A percentile compares a stretch with the other conserved stretches of the same genome.
phyloP scores from a whole-genome alignment of 2,888 invertebrate genomes.

The Drosophila prostipennis region DNA sequence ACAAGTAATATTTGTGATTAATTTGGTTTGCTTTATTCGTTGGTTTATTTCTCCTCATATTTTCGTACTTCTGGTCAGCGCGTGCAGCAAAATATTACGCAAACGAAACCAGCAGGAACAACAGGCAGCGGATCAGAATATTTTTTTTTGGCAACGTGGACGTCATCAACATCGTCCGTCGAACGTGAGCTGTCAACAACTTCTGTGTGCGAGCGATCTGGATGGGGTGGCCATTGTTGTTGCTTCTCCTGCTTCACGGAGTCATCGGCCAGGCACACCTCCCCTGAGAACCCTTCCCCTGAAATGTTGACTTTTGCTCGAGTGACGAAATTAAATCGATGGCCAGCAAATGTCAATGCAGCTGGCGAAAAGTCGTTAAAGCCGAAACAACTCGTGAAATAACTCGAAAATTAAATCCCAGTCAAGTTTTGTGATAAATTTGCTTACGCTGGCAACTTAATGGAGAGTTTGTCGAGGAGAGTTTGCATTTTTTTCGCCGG shows the following conservation, averaged over 20 bases:
- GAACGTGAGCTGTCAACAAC: slow-evolving; percentile 79
- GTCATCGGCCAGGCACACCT: slow-evolving; percentile 13
- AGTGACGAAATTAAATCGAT: slow-evolving; percentile 74
- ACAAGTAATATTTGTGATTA: slow-evolving; percentile 76
- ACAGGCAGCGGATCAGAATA: slow-evolving; percentile 13
- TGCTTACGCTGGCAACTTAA: slow-evolving; percentile 73
- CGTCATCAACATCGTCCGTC: slow-evolving; percentile 64
- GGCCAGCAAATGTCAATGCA: slow-evolving; percentile 41
- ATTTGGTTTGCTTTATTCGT: slow-evolving; percentile 64
- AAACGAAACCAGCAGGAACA: slow-evolving; percentile 38
- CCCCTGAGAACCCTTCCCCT: background rate
- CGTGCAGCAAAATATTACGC: slow-evolving; percentile 62
- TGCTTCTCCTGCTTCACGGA: slow-evolving; percentile 37
- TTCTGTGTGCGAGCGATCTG: slow-evolving; percentile 41
- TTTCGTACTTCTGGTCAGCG: slow-evolving; percentile 65
- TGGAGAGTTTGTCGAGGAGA: slow-evolving; percentile 64
- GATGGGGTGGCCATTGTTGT: slow-evolving; percentile 26
- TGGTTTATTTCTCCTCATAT: slow-evolving; percentile 27
- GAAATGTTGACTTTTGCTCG: slow-evolving; percentile 66
- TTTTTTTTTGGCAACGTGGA: slow-evolving; percentile 42
- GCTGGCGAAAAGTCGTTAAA: slow-evolving; percentile 34
- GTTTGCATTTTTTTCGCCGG: slow-evolving; percentile 22
- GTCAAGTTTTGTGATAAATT: slow-evolving; percentile 72
- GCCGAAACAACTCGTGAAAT: slow-evolving; percentile 4
- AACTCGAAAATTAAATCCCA: slow-evolving; percentile 54